phyloP scores from a whole-genome alignment of 2,797 vertebrate species.

The Nothura maculosa region DNA sequence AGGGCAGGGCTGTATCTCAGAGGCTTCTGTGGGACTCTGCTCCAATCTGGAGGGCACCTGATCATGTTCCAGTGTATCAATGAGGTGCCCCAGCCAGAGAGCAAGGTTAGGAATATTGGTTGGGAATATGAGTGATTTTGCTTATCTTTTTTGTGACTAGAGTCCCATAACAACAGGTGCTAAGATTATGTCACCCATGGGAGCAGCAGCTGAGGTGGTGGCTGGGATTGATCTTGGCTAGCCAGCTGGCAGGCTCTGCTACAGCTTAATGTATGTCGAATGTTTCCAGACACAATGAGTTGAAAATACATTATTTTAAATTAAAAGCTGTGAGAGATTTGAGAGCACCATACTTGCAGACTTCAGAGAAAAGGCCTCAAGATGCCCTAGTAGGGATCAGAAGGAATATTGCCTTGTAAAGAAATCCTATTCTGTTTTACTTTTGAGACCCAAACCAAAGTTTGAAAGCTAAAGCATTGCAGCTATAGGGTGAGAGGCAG shows the following conservation, averaged over 20 bases:
- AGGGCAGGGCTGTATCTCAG: neutral
- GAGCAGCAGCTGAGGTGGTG: neutral
- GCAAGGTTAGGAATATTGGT: neutral
- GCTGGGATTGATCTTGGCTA: neutral
- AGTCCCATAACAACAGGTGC: neutral
- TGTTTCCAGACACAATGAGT: neutral
- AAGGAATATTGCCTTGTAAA: neutral
- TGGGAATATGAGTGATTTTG: too few species aligned
- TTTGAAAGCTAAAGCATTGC: neutral
- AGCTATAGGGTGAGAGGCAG: neutral
- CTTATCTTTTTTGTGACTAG: neutral
- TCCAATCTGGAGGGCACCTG: neutral
- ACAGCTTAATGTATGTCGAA: neutral
- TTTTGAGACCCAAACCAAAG: neutral
- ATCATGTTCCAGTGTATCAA: neutral
- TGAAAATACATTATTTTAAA: neutral
- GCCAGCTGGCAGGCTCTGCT: neutral
- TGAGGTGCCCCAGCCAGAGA: neutral
- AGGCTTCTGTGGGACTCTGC: neutral
- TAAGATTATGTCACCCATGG: neutral
- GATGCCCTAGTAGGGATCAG: neutral
- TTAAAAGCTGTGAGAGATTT: neutral
- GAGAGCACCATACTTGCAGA: neutral
- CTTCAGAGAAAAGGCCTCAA: neutral
- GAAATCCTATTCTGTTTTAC: neutral